Evolutionary conservation across 2,888 invertebrate species (phyloP).

Genomic region (Limenitis camilla): DNA sequence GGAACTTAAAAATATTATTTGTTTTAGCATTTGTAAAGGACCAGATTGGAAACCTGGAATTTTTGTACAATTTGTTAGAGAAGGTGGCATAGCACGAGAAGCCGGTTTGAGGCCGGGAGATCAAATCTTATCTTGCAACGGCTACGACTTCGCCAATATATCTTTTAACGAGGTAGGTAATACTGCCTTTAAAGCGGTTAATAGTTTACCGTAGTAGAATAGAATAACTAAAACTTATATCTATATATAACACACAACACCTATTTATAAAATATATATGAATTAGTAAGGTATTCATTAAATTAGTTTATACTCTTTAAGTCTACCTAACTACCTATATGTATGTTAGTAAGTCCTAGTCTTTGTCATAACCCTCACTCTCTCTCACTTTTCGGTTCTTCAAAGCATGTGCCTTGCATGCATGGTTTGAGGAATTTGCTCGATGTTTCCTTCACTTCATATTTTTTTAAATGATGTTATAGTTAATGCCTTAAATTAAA

Average conservation of each 20-base stretch:
- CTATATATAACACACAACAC: too few relatives aligned
- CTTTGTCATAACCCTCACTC: too few relatives aligned
- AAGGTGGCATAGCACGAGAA: slow-evolving; percentile 90
- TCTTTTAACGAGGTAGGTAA: slow-evolving; percentile 83
- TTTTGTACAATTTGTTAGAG: slow-evolving; percentile 91
- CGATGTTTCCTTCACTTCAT: too few relatives aligned
- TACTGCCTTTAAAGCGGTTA: background rate
- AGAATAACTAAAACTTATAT: too few relatives aligned
- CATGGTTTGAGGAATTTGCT: too few relatives aligned
- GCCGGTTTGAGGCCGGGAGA: slow-evolving; percentile 93
- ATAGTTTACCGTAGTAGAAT: too few relatives aligned
- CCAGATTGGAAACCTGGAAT: slow-evolving; percentile 91
- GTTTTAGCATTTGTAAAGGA: slow-evolving; percentile 83
- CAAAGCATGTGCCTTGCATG: too few relatives aligned
- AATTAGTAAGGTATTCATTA: background rate
- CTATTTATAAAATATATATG: too few relatives aligned
- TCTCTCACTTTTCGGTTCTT: too few relatives aligned
- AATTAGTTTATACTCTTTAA: background rate
- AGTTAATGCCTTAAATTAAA: background rate
- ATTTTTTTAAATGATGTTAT: too few relatives aligned
- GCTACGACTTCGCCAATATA: slow-evolving; percentile 83
- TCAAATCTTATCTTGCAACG: slow-evolving; percentile 93
- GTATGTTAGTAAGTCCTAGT: too few relatives aligned
- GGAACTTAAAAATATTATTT: background rate
- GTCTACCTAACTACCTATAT: too few relatives aligned